Percentiles rank a stretch among this genome's conserved stretches.
Conservation (phyloP, 2,113 vertebrate genomes). For the Silurus asotus region DNA sequence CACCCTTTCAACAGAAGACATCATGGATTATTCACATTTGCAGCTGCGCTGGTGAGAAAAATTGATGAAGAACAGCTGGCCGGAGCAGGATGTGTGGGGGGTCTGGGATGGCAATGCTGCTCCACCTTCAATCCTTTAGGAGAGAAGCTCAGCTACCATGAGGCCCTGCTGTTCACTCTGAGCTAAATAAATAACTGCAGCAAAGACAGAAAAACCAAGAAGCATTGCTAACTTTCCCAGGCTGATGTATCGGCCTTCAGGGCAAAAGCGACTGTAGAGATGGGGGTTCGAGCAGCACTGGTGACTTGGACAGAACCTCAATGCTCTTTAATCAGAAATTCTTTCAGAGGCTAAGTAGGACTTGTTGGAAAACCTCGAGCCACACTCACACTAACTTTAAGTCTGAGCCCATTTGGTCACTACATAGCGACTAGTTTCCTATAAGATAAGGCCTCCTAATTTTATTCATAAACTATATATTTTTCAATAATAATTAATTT, state of each 20-base stretch:
- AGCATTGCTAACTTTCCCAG: background rate
- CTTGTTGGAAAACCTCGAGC: background rate
- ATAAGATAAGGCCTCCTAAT: background rate
- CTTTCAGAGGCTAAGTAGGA: background rate
- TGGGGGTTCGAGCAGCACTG: background rate
- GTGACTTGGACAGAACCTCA: slow-evolving; percentile 17
- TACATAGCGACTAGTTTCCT: background rate
- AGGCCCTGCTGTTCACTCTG: slow-evolving; percentile 27
- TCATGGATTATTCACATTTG: slow-evolving; percentile 76
- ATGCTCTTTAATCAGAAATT: background rate
- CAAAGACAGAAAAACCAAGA: slow-evolving; percentile 23
- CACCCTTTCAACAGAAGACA: slow-evolving; percentile 63
- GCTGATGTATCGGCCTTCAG: slow-evolving; percentile 18
- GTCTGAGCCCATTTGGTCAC: slow-evolving; percentile 39
- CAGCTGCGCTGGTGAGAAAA: slow-evolving; percentile 71
- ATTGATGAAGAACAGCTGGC: slow-evolving; percentile 78
- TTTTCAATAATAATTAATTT: background rate
- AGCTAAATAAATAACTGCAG: slow-evolving; percentile 27
- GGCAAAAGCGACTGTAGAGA: slow-evolving; percentile 50
- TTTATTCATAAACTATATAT: background rate
- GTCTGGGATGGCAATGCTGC: slow-evolving; percentile 25
- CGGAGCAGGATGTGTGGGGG: slow-evolving; percentile 49
- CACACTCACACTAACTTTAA: background rate
- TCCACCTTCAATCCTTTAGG: slow-evolving; percentile 35
- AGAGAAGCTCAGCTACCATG: slow-evolving; percentile 31